Conservation (phyloP, 2,888 invertebrate species). For the Vesta saturnalis region DNA sequence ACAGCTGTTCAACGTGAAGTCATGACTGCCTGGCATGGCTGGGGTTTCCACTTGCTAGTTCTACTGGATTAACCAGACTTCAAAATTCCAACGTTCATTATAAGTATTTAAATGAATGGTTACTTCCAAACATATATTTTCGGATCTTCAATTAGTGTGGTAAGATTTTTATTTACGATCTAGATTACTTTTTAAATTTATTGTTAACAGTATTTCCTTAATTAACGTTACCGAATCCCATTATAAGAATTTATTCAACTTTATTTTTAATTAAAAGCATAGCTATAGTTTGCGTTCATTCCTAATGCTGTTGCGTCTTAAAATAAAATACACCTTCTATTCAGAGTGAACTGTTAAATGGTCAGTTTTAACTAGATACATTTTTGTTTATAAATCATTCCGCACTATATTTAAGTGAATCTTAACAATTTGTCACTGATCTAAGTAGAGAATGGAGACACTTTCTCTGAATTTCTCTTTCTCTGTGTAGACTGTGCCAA, state of each 20-base stretch:
- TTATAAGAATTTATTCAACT: conserved; percentile 5
- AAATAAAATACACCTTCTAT: too few species aligned
- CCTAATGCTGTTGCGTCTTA: background rate
- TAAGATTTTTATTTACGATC: conserved; percentile 29
- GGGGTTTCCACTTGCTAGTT: conserved; percentile 31
- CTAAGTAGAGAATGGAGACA: too few species aligned
- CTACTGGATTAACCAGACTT: conserved; percentile 30
- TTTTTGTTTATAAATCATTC: background rate
- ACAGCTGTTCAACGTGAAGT: conserved; percentile 52
- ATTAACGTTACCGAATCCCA: conserved; percentile 18
- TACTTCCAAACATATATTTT: conserved; percentile 27
- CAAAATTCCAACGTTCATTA: conserved; percentile 25
- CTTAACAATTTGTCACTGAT: too few species aligned
- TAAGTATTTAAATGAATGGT: conserved; percentile 26
- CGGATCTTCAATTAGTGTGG: conserved; percentile 32
- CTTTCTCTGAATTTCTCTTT: too few species aligned
- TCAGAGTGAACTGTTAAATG: too few species aligned
- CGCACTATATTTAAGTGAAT: too few species aligned
- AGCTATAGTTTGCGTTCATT: too few species aligned
- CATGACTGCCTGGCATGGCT: conserved; percentile 43
- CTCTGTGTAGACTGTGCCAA: background rate
- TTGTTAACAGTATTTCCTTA: conserved; percentile 17
- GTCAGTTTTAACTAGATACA: background rate
- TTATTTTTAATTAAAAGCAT: background rate
- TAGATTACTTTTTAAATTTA: conserved; percentile 26